Conservation (phyloP, 2,888 invertebrate species). For the Eulithis prunata region DNA sequence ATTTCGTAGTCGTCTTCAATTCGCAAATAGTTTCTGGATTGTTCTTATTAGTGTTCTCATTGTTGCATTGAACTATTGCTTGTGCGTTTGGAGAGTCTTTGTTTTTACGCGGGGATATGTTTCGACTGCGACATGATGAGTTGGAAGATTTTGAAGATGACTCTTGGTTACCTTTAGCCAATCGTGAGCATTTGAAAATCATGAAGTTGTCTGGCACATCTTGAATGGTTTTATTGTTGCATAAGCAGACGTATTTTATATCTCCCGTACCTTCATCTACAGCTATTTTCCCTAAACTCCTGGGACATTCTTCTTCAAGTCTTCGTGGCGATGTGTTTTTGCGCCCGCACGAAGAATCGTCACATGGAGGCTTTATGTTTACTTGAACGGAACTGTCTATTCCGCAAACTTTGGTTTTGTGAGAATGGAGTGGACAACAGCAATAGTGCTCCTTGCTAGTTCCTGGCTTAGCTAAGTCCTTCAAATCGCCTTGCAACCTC, state of each 20-base stretch:
- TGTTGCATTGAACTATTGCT: conserved; percentile 14
- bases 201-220: conserved; percentile 60
- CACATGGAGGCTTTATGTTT: conserved; percentile 50
- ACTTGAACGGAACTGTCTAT: conserved; percentile 72
- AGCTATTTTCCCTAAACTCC: conserved; percentile 41
- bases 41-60: background rate
- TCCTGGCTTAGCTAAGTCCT: conserved; percentile 51
- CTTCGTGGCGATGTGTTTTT: conserved; percentile 16
- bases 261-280: conserved; percentile 53
- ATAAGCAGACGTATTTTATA: conserved; percentile 68
- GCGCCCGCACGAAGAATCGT: conserved; percentile 29
- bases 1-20: conserved; percentile 54
- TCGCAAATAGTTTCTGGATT: conserved; percentile 12
- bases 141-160: conserved; percentile 37
- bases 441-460: conserved; percentile 61
- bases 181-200: conserved; percentile 66
- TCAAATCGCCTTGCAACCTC: conserved; percentile 54
- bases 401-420: conserved; percentile 52
- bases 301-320: conserved; percentile 40
- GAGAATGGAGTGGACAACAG: conserved; percentile 60
- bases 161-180: conserved; percentile 53
- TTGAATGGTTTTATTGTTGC: conserved; percentile 52
- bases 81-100: conserved; percentile 6
- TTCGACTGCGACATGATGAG: conserved; percentile 15
- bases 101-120: conserved; percentile 27